These are phyloP conservation scores for Mola mola DNA, from an alignment of 2,113 vertebrate species.

Conservation along the genomic window DNA sequence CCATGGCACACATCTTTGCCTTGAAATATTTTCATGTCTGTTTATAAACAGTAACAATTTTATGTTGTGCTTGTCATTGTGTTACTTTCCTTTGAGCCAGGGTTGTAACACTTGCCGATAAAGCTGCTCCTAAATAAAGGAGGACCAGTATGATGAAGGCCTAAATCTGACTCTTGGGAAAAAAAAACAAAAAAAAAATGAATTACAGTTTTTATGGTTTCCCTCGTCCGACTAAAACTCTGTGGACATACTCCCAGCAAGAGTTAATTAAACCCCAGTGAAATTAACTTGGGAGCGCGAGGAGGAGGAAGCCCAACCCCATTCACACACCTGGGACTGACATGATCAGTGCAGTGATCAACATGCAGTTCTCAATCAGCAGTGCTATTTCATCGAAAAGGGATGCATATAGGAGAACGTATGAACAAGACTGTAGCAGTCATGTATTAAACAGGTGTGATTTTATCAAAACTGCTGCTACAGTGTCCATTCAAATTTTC, in stretches of 20 bases:
- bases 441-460: too few relatives aligned
- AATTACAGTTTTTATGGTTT: slow-evolving; percentile 64
- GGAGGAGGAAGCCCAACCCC: background rate
- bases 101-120: too few relatives aligned
- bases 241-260: slow-evolving; percentile 27
- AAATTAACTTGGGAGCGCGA: slow-evolving; percentile 8
- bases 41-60: too few relatives aligned
- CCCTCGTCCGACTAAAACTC: slow-evolving; percentile 44
- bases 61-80: too few relatives aligned
- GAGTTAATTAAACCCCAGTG: slow-evolving; percentile 49
- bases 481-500: too few relatives aligned
- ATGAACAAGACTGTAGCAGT: background rate
- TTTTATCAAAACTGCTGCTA: too few relatives aligned
- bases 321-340: slow-evolving; percentile 32
- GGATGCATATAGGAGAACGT: slow-evolving; percentile 4
- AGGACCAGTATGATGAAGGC: slow-evolving; percentile 50
- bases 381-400: slow-evolving; percentile 22
- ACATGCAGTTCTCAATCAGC: slow-evolving; percentile 32
- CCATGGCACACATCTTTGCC: too few relatives aligned
- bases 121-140: slow-evolving; percentile 69
- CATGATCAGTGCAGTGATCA: too few relatives aligned
- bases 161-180: slow-evolving; percentile 50
- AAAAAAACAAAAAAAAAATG: too few relatives aligned
- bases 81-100: too few relatives aligned
- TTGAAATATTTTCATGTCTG: too few relatives aligned